Base-by-base conservation (phyloP, 2,113 vertebrate genomes). In the Alaudala cheleensis region DNA sequence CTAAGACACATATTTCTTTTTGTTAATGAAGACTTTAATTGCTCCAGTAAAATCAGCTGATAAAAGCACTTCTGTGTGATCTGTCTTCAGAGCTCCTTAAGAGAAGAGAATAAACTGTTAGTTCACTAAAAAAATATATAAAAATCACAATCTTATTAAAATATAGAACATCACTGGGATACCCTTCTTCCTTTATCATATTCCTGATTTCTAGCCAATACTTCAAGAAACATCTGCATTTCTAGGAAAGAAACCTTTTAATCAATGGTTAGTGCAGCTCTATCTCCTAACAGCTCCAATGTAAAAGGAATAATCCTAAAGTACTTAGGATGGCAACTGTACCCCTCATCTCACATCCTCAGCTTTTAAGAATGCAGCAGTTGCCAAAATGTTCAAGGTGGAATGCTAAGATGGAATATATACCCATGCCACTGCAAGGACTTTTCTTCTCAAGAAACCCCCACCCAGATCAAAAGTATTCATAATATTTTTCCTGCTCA, bases 1-100 rank as follows among this genome's bases (percentile, higher is more conserved):
- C 96, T 98, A 98, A 95, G 98, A 96, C 92, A 97, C 54, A 67
- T 97, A 98, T 98, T 99, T 99, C 95, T 99, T 99, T 87, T 99
- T 99, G 94, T 99, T 99, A 97, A 99, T 98, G 96, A 99, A 99
- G 96, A 99, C 99, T 97, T 99, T 99, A 98, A 99, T 99, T 96
- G 99, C 99, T 97, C 99, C 99, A 44, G 99, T 99, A 97, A 99
- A 99, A 97, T 99, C 99, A 14, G 99, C 99, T 3, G 99, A 99
- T 40, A 99, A 98, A 80, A 99, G 98, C 94, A 99, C 99, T 98
- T 99, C 99, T 5, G 98, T 98, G 97, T 99, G 99, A 94, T 99
- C 99, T 2, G 98, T 99, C 98, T 99, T 99, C 83, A 98, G 95
- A 81, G 98, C 98, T 96, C 99, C 99, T 99, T 95, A 82, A 97